Percentiles rank a stretch among this genome's conserved stretches.
Conservation (phyloP, 2,797 vertebrate species). For the Philypnodon macrostomus region DNA sequence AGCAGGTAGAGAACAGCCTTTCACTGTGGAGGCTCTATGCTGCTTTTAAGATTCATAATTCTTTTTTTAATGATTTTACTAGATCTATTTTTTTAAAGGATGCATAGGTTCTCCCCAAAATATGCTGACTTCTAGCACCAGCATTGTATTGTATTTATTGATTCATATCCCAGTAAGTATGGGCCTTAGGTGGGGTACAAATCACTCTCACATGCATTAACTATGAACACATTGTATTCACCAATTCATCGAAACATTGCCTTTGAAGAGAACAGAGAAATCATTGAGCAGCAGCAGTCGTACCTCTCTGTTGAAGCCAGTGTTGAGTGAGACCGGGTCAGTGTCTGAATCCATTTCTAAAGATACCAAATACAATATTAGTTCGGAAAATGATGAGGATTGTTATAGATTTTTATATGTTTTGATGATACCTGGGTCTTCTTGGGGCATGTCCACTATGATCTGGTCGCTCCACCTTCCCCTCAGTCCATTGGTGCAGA, state of each 20-base stretch:
- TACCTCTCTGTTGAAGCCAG: conserved; percentile 61
- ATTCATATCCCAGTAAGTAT: too few relatives aligned
- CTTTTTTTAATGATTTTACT: too few relatives aligned
- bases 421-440: conserved; percentile 79
- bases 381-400: not conserved
- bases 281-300: not conserved
- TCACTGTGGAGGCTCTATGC: not conserved
- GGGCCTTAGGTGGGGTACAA: too few relatives aligned
- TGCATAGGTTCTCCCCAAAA: too few relatives aligned
- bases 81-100: too few relatives aligned
- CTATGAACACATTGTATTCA: too few relatives aligned
- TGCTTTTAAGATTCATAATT: too few relatives aligned
- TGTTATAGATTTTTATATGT: not conserved
- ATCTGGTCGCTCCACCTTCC: conserved; percentile 92
- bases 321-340: conserved; percentile 39
- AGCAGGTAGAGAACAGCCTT: not conserved
- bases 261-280: not conserved
- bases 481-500: conserved; percentile 89
- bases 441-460: conserved; percentile 92
- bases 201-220: too few relatives aligned
- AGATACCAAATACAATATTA: conserved; percentile 1
- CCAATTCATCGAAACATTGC: too few relatives aligned
- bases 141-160: too few relatives aligned
- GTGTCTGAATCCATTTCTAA: conserved; percentile 67
- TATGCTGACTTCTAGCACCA: too few relatives aligned